These are phyloP conservation scores for Propithecus perrieri DNA, from an alignment of 2,797 vertebrate species.

Conservation along the genomic window DNA sequence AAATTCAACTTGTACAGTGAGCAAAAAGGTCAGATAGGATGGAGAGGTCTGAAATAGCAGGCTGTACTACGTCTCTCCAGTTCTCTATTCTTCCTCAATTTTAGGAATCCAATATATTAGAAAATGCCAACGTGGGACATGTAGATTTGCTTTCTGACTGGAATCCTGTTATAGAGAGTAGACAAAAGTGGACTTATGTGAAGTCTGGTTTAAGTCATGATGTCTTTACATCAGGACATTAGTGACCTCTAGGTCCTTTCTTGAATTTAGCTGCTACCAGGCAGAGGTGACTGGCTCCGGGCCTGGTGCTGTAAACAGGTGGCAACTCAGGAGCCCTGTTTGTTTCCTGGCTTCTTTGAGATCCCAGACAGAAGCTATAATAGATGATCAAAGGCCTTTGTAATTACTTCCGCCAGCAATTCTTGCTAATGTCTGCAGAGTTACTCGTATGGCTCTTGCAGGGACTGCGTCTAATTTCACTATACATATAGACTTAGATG, in stretches of 20 bases:
- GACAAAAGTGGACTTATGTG: not conserved
- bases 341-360: slow-evolving; percentile 48
- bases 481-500: slow-evolving; percentile 30
- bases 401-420: slow-evolving; percentile 36
- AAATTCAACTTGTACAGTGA: not conserved
- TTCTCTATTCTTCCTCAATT: not conserved
- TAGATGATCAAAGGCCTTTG: slow-evolving; percentile 68
- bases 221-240: not conserved
- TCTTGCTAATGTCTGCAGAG: slow-evolving; percentile 57
- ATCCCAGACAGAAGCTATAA: slow-evolving; percentile 46
- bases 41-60: not conserved
- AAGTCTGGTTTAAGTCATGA: not conserved
- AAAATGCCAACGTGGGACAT: not conserved
- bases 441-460: slow-evolving; percentile 43
- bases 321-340: not conserved
- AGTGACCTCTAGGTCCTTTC: not conserved
- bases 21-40: not conserved
- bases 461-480: slow-evolving; percentile 64
- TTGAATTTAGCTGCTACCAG: not conserved
- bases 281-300: not conserved
- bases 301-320: not conserved
- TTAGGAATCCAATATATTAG: not conserved
- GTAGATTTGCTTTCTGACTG: not conserved
- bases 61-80: not conserved
- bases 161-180: not conserved